Conservation (phyloP, 37 sponge, comb jelly and placozoan species). For the Petrosia ficiformis region DNA sequence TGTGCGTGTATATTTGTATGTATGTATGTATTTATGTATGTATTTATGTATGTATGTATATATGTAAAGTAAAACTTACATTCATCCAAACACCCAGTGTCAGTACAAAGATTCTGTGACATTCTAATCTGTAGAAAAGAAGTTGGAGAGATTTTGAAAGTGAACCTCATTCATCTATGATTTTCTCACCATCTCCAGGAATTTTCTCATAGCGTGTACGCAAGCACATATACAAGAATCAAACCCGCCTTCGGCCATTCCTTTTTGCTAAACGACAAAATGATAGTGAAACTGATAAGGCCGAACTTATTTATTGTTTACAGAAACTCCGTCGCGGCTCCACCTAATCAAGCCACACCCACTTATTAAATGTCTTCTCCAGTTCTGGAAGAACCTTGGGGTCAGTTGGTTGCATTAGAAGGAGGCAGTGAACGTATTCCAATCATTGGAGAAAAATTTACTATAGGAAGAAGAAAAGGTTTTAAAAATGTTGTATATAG, state of each 20-base stretch:
- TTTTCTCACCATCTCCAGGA: background rate
- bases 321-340: background rate
- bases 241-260: too few species aligned
- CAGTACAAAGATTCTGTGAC: constrained; percentile 12
- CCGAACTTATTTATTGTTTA: too few species aligned
- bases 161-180: too few species aligned
- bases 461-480: constrained; percentile 62
- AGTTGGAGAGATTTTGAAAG: background rate
- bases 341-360: background rate
- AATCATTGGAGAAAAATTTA: constrained; percentile 21
- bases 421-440: constrained; percentile 33
- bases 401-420: constrained; percentile 35
- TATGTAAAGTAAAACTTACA: too few species aligned
- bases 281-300: too few species aligned
- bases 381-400: constrained; percentile 63
- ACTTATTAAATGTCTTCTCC: background rate
- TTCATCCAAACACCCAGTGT: constrained; percentile 7
- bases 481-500: background rate
- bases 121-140: constrained; percentile 2
- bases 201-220: background rate
- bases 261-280: too few species aligned
- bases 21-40: too few species aligned
- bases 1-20: too few species aligned
- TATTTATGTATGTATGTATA: too few species aligned
- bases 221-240: constrained; percentile 2